phyloP scores from a whole-genome alignment of 2,888 invertebrate genomes.

The Psococerastis gibbosa region DNA sequence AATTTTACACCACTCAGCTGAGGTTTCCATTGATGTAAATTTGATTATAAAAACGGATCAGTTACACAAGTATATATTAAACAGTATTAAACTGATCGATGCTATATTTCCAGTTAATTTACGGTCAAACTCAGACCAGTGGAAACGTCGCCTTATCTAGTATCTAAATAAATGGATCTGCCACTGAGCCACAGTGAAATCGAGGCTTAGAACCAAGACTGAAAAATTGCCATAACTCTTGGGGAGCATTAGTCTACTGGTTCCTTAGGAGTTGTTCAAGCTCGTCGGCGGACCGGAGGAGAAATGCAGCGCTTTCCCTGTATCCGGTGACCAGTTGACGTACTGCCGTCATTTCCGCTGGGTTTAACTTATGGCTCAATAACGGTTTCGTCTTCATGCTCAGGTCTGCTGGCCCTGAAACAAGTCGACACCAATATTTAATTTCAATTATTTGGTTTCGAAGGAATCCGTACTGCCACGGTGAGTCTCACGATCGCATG shows the following conservation, averaged over 20 bases:
- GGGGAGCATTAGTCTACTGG: too few species aligned
- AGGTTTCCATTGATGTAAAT: too few species aligned
- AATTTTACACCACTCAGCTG: neutral
- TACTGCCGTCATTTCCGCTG: conserved; percentile 83
- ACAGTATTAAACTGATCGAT: too few species aligned
- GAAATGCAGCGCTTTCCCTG: conserved; percentile 89
- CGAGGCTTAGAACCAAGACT: neutral
- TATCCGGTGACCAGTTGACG: conserved; percentile 89
- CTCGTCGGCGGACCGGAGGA: conserved; percentile 86
- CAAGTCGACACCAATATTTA: conserved; percentile 14
- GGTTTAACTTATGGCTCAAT: conserved; percentile 69
- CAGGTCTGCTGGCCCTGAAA: conserved; percentile 73
- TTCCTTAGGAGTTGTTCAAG: conserved; percentile 57
- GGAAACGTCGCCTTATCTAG: neutral
- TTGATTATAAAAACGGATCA: too few species aligned
- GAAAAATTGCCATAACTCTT: too few species aligned
- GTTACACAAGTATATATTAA: too few species aligned
- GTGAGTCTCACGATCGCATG: too few species aligned
- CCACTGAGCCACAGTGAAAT: neutral
- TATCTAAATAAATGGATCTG: neutral
- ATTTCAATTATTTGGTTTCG: too few species aligned
- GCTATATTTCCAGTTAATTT: too few species aligned
- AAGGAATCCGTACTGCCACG: too few species aligned
- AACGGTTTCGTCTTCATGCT: conserved; percentile 61
- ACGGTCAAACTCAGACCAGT: neutral